A percentile compares a stretch with the other conserved stretches of the same genome.
These are phyloP conservation scores for Brachirus orientalis DNA, from an alignment of 2,113 vertebrate species.

Conservation along the genomic window DNA sequence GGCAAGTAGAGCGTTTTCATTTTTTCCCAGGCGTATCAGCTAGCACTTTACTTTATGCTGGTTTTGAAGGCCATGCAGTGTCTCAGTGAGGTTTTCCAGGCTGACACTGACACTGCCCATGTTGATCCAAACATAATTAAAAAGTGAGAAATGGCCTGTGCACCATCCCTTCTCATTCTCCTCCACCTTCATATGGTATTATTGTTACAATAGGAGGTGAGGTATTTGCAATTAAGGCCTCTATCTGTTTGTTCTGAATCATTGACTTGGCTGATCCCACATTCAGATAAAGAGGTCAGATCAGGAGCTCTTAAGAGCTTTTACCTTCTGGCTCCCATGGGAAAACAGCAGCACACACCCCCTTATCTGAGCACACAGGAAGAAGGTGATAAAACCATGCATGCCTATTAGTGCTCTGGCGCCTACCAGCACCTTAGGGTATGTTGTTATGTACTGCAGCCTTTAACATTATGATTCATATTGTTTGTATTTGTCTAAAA, in stretches of 20 bases:
- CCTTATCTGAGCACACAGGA: slow-evolving; percentile 36
- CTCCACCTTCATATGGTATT: slow-evolving; percentile 36
- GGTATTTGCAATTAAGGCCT: slow-evolving; percentile 45
- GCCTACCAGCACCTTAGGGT: background rate
- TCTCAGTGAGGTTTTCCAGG: slow-evolving; percentile 17
- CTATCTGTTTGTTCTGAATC: slow-evolving; percentile 64
- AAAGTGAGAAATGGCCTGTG: slow-evolving; percentile 26
- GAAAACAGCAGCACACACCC: slow-evolving; percentile 33
- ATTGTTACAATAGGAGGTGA: slow-evolving; percentile 46
- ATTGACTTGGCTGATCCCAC: slow-evolving; percentile 54
- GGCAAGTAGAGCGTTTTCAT: slow-evolving; percentile 18
- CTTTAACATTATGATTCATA: background rate
- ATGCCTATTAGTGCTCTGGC: background rate
- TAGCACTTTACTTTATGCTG: slow-evolving; percentile 40
- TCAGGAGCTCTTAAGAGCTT: slow-evolving; percentile 14
- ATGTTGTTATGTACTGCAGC: background rate
- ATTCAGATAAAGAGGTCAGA: slow-evolving; percentile 33
- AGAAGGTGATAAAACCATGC: slow-evolving; percentile 19
- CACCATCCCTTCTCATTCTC: slow-evolving; percentile 25
- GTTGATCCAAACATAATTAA: slow-evolving; percentile 53
- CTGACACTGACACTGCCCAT: slow-evolving; percentile 36
- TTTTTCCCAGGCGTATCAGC: slow-evolving; percentile 66
- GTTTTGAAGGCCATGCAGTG: slow-evolving; percentile 4
- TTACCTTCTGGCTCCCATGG: slow-evolving; percentile 31
- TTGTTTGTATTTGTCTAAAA: background rate